phyloP scores from a whole-genome alignment of 1,140 invertebrate genomes.

The Platorchestia sp. region DNA sequence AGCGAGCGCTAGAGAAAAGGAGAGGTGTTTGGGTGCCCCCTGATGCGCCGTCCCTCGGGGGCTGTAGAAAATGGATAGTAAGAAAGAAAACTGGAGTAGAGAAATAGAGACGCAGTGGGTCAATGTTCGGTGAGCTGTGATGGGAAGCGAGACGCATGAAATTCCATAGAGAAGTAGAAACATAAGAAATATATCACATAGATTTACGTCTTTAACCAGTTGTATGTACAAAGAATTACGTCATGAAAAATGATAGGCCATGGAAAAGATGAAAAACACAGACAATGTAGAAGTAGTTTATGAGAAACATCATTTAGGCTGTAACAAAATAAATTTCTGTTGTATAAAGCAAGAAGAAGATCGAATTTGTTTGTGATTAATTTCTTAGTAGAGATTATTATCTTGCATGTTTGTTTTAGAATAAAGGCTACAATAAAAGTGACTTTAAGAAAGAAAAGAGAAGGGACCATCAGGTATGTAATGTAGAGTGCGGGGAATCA shows the following conservation, averaged over 20 bases:
- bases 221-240: neutral
- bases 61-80: neutral
- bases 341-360: no score
- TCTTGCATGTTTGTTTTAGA: no score
- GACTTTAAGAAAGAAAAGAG: no score
- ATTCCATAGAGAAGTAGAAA: neutral
- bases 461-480: no score
- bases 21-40: constrained; percentile 18
- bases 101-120: neutral
- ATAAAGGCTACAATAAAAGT: no score
- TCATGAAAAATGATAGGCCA: neutral
- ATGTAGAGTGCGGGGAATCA: no score
- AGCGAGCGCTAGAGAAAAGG: constrained; percentile 46
- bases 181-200: neutral
- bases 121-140: neutral
- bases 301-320: neutral
- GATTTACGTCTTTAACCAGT: neutral
- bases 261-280: neutral
- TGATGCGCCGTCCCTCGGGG: neutral
- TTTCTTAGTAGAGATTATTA: no score
- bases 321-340: no score
- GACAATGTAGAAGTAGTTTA: neutral
- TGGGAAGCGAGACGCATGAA: neutral
- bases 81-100: neutral
- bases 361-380: no score